Base-by-base conservation (phyloP, 2,888 invertebrate species). In the Amiota communis region DNA sequence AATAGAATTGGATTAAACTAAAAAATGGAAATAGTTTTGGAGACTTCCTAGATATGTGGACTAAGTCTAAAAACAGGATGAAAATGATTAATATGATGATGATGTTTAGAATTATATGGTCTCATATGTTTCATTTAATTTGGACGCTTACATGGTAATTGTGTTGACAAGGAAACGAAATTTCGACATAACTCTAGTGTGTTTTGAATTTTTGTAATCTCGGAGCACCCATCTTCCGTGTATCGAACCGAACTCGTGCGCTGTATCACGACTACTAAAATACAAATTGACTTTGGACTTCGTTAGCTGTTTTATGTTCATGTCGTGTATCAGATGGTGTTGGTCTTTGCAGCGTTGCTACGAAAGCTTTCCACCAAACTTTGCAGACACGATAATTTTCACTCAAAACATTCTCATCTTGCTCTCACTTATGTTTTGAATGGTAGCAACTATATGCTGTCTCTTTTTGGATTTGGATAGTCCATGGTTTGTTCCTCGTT, bases 191-290 rank as follows among this genome's bases (percentile, higher is more conserved):
- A n/a, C n/a, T n/a, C n/a, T n/a, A n/a, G n/a, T n/a, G n/a, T n/a
- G n/a, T n/a, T n/a, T n/a, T n/a, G n/a, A n/a, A n/a, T n/a, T n/a
- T n/a, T n/a, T n/a, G n/a, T n/a, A n/a, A n/a, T n/a, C n/a, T n/a
- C n/a, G n/a, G n/a, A 36, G 36, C 36, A 36, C 36, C 6, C 36
- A 36, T 36, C 36, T 36, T 36, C 36, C 36, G 36, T 6, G 2
- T 20, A 59, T 17, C 15, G 77, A 70, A 83, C 87, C 82, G 82
- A 74, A 76, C 79, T 78, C 82, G 83, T 77, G 77, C 79, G 84
- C 87, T 85, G 77, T 81, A 81, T 79, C 77, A 82, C 78, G 81
- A 82, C 81, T 84, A 87, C 88, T 87, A 83, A 87, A n/a, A 74
- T 77, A 77, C 80, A 77, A 75, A 72, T 74, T 79, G 57, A 73